Evolutionary conservation across 1,140 invertebrate genomes (phyloP).

Genomic region (Apocrypta bakeri): DNA sequence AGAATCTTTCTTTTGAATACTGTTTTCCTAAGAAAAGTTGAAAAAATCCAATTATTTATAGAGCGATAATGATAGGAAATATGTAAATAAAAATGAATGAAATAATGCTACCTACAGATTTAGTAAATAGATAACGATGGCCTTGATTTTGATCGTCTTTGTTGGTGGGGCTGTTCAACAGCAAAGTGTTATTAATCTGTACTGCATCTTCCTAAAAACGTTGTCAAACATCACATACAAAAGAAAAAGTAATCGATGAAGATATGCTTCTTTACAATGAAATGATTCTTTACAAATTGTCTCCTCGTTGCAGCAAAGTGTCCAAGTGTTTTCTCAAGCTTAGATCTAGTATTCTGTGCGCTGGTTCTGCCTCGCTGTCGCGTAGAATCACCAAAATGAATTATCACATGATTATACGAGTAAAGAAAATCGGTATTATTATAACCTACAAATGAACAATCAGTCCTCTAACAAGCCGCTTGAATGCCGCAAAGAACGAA

Average conservation of each 20-base stretch:
- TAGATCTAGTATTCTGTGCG: constrained; percentile 27
- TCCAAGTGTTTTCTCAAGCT: constrained; percentile 52
- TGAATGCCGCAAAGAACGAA: neutral
- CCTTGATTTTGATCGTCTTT: neutral
- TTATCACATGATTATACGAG: neutral
- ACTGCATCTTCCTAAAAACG: neutral
- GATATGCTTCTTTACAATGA: no score
- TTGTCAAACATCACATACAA: neutral
- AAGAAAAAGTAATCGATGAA: constrained; percentile 28
- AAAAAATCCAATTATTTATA: constrained; percentile 5
- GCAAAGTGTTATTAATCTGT: neutral
- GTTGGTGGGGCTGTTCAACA: neutral
- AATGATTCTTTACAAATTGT: constrained; percentile 53
- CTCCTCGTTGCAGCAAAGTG: constrained; percentile 54
- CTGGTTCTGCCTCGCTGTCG: constrained; percentile 11
- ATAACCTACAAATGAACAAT: neutral
- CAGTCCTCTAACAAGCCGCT: neutral
- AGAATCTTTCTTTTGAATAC: constrained; percentile 41
- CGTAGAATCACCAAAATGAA: neutral
- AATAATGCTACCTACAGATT: neutral
- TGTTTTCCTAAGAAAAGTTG: constrained; percentile 48
- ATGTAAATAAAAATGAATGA: no score
- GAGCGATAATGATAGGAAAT: no score
- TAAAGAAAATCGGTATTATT: neutral
- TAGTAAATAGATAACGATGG: neutral